These are phyloP conservation scores for Lontra canadensis DNA, from an alignment of 2,113 vertebrate species.

Conservation along the genomic window DNA sequence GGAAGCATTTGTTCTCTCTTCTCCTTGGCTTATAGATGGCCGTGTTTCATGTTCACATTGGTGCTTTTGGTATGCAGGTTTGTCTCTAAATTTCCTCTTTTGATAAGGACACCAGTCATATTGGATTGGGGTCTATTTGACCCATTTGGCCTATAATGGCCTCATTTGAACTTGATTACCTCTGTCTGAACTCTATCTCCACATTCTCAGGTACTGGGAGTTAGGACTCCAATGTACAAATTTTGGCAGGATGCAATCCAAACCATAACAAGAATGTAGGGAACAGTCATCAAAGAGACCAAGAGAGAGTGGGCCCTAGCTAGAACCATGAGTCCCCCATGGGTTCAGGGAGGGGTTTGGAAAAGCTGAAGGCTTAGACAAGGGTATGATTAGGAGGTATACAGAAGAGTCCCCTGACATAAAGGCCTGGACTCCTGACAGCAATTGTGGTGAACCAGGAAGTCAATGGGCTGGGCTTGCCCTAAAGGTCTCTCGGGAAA, in stretches of 20 bases:
- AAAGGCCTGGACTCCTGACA: neutral
- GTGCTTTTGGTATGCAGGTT: neutral
- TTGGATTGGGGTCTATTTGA: neutral
- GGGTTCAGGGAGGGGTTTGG: neutral
- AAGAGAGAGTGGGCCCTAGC: no score
- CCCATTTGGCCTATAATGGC: neutral
- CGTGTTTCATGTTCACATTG: fast-evolving
- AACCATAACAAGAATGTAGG: neutral
- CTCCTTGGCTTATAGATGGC: neutral
- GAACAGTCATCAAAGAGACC: neutral
- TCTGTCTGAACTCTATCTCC: neutral
- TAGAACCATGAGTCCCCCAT: neutral
- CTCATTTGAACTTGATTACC: neutral
- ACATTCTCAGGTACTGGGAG: neutral
- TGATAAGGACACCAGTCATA: neutral
- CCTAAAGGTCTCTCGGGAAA: neutral
- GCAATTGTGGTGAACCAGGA: neutral
- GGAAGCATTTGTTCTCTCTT: neutral
- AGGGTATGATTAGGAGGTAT: no score
- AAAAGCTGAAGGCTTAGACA: neutral
- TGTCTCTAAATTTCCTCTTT: neutral
- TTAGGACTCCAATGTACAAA: neutral
- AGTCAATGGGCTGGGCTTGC: no score
- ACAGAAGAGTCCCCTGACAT: neutral
- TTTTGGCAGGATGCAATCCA: neutral